phyloP scores from a whole-genome alignment of 2,888 invertebrate genomes.

The Cistogaster globosa region DNA sequence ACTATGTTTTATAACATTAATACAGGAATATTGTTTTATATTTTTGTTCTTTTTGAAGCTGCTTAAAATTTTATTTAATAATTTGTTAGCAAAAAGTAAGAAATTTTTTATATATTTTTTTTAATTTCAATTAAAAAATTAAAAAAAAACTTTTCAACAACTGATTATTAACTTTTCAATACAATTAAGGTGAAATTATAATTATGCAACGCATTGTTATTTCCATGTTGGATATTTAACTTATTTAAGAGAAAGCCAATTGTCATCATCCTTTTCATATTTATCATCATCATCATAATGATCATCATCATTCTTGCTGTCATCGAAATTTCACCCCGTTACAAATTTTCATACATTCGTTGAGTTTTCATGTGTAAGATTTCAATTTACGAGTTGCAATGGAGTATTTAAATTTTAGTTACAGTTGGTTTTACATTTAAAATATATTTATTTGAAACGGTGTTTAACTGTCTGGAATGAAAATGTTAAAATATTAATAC shows the following conservation, averaged over 20 bases:
- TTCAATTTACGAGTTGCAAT: conserved; percentile 22
- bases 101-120: too few relatives aligned
- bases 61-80: too few relatives aligned
- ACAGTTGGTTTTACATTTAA: conserved; percentile 39
- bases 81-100: too few relatives aligned
- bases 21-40: too few relatives aligned
- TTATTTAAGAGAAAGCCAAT: conserved; percentile 69
- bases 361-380: conserved; percentile 52
- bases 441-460: conserved; percentile 64
- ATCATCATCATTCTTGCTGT: conserved; percentile 44
- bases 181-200: too few relatives aligned
- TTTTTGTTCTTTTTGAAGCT: too few relatives aligned
- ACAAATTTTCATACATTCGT: conserved; percentile 1
- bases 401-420: conserved; percentile 45
- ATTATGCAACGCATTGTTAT: background rate
- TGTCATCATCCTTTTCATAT: conserved; percentile 22
- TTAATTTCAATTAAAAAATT: too few relatives aligned
- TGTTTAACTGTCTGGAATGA: conserved; percentile 68
- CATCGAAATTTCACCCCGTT: conserved; percentile 18
- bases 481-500: conserved; percentile 46
- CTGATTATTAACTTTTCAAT: too few relatives aligned
- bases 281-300: conserved; percentile 37
- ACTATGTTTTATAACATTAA: too few relatives aligned
- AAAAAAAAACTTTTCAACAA: too few relatives aligned
- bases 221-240: conserved; percentile 13